Evolutionary conservation across 2,113 vertebrate genomes (phyloP).

Genomic region (Oxyruncus cristatus): DNA sequence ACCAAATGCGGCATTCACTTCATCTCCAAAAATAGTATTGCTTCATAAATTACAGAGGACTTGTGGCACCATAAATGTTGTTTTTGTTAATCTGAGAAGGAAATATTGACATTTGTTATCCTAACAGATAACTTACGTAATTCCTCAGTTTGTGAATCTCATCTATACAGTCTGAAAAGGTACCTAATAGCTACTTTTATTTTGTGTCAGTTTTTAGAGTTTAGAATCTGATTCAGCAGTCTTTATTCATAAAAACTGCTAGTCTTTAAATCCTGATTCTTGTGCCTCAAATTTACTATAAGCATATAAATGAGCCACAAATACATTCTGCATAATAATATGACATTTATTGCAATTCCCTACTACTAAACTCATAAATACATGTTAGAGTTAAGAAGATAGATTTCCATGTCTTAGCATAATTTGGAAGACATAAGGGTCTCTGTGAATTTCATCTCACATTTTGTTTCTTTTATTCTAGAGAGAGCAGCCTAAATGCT

Average conservation of each 20-base stretch:
- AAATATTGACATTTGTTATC: slow-evolving; percentile 64
- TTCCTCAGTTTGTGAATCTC: neutral
- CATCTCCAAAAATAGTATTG: neutral
- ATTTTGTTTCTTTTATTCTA: neutral
- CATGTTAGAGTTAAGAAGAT: neutral
- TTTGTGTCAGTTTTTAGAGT: neutral
- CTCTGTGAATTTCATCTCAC: neutral
- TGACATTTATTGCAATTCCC: neutral
- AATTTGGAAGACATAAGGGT: neutral
- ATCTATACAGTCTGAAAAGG: neutral
- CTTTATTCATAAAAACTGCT: neutral
- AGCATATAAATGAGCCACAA: slow-evolving; percentile 9
- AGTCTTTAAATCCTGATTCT: neutral
- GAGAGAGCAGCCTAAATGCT: neutral
- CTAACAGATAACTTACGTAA: slow-evolving; percentile 41
- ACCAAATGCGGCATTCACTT: neutral
- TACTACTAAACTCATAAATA: neutral
- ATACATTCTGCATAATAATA: neutral
- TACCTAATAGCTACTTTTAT: neutral
- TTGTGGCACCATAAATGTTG: slow-evolving; percentile 68
- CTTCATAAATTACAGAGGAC: slow-evolving; percentile 58
- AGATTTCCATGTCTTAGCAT: neutral
- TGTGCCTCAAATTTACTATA: neutral
- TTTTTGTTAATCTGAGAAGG: slow-evolving; percentile 76
- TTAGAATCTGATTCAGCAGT: neutral